Conservation (phyloP, 2,797 vertebrate species). For the Neoniphon sammara region DNA sequence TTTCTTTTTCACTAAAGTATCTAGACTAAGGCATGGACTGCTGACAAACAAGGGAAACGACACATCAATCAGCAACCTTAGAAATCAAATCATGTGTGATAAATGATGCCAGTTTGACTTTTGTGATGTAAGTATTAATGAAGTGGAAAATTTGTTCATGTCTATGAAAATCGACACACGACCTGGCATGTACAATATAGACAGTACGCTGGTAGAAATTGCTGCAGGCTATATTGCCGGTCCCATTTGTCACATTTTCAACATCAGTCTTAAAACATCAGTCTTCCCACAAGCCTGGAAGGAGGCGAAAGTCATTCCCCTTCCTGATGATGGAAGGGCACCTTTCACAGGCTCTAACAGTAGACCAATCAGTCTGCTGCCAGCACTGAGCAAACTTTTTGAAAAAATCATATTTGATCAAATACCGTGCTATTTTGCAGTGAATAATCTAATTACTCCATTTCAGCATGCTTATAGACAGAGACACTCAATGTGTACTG, state of each 20-base stretch:
- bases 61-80: too few relatives aligned
- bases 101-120: not conserved
- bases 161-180: not conserved
- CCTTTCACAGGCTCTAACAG: too few relatives aligned
- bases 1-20: too few relatives aligned
- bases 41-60: too few relatives aligned
- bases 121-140: not conserved
- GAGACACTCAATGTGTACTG: not conserved
- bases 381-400: not conserved
- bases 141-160: not conserved
- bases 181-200: not conserved
- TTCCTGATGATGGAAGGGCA: too few relatives aligned
- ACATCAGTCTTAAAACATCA: not conserved
- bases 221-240: not conserved
- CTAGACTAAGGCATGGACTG: too few relatives aligned
- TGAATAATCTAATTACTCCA: not conserved
- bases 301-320: too few relatives aligned
- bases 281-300: not conserved
- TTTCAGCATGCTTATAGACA: not conserved
- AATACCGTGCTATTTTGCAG: not conserved
- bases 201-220: not conserved
- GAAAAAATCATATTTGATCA: slow-evolving; percentile 4
- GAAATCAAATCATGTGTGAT: not conserved
- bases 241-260: not conserved
- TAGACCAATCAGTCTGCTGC: too few relatives aligned